phyloP scores from a whole-genome alignment of 2,888 invertebrate genomes.

The Galeruca laticollis region DNA sequence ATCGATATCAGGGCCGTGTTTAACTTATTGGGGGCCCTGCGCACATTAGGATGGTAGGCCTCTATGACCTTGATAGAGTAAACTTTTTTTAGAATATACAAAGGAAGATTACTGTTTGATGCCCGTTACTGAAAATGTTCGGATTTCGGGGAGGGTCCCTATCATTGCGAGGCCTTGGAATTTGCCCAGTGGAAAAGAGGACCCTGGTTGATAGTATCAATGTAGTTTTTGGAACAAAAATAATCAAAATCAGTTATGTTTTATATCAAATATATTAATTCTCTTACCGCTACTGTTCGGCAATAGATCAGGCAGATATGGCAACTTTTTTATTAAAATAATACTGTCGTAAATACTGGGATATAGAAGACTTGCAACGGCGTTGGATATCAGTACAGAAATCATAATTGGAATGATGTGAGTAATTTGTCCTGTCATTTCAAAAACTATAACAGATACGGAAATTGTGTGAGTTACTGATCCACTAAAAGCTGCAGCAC shows the following conservation, averaged over 20 bases:
- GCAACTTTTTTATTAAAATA: constrained; percentile 96
- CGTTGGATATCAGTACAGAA: constrained; percentile 95
- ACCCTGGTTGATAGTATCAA: background rate
- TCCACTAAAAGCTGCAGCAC: constrained; percentile 95
- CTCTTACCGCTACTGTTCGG: constrained; percentile 82
- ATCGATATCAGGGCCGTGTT: too few relatives aligned
- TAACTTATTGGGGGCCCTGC: too few relatives aligned
- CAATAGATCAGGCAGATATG: constrained; percentile 94
- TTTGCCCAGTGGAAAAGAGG: too few relatives aligned
- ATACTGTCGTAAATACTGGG: constrained; percentile 99
- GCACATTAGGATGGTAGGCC: too few relatives aligned
- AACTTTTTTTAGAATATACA: too few relatives aligned
- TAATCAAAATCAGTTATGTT: background rate
- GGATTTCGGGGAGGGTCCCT: too few relatives aligned
- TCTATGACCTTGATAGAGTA: too few relatives aligned
- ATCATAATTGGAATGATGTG: constrained; percentile 97
- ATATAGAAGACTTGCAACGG: constrained; percentile 91
- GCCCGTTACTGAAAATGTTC: too few relatives aligned
- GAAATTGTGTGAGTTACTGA: constrained; percentile 98
- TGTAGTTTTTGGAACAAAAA: background rate
- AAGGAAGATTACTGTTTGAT: too few relatives aligned
- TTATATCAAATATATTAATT: background rate
- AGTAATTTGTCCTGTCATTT: constrained; percentile 98
- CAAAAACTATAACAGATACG: constrained; percentile 97
- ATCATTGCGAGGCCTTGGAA: too few relatives aligned